These are phyloP conservation scores for Chloropsis cyanopogon DNA, from an alignment of 2,113 vertebrate genomes.

Conservation along the genomic window DNA sequence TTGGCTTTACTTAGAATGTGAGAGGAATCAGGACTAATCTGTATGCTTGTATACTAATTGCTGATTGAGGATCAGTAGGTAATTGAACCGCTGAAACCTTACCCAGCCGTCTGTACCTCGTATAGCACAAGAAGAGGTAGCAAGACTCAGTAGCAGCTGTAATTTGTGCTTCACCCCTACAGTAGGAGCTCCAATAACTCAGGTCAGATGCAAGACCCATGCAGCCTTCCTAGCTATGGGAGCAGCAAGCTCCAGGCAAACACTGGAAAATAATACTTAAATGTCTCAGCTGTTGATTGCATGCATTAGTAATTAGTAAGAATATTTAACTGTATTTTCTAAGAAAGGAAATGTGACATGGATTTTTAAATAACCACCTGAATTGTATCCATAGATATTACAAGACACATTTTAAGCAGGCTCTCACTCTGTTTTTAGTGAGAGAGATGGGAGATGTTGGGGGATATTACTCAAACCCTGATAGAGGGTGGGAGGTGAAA, in stretches of 20 bases:
- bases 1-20: neutral
- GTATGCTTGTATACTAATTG: fast-evolving
- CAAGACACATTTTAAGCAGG: neutral
- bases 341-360: neutral
- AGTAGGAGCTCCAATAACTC: neutral
- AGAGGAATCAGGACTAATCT: neutral
- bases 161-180: neutral
- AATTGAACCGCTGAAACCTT: neutral
- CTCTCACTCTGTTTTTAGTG: neutral
- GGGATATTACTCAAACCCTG: neutral
- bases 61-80: neutral
- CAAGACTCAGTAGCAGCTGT: neutral
- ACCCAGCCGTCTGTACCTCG: neutral
- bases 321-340: neutral
- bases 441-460: neutral
- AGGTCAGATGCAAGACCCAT: neutral
- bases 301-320: neutral
- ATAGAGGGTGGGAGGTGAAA: neutral
- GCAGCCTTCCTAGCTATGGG: neutral
- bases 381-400: neutral
- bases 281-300: neutral
- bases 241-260: neutral
- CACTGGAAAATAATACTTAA: neutral
- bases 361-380: neutral
- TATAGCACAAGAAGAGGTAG: neutral